phyloP scores from a whole-genome alignment of 2,797 vertebrate genomes.

The Neostethus bicornis region DNA sequence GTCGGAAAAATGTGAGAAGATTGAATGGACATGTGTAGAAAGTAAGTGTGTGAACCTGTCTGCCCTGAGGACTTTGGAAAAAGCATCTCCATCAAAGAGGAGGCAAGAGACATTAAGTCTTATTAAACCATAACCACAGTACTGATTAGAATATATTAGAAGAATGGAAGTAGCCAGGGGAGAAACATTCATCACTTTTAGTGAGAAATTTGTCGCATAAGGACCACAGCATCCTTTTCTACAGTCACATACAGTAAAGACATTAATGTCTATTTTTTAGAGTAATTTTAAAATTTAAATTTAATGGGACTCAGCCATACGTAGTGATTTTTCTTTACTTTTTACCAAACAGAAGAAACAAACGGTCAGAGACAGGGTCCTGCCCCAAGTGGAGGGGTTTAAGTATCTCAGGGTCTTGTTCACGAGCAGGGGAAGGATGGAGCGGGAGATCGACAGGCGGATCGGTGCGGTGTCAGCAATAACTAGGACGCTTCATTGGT shows the following conservation, averaged over 20 bases:
- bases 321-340: not conserved
- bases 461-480: too few species aligned
- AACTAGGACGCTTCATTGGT: too few species aligned
- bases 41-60: slow-evolving; percentile 24
- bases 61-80: slow-evolving; percentile 42
- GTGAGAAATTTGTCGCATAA: slow-evolving; percentile 17
- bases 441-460: too few species aligned
- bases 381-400: too few species aligned
- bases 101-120: slow-evolving; percentile 39
- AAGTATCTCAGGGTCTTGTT: too few species aligned
- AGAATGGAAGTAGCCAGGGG: slow-evolving; percentile 15
- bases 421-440: too few species aligned
- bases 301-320: not conserved
- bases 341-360: not conserved
- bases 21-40: slow-evolving; percentile 19
- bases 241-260: slow-evolving; percentile 8
- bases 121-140: slow-evolving; percentile 34
- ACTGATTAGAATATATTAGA: slow-evolving; percentile 53
- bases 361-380: too few species aligned
- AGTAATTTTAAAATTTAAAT: not conserved
- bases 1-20: slow-evolving; percentile 18
- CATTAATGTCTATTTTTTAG: not conserved
- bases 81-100: slow-evolving; percentile 32
- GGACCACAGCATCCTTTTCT: slow-evolving; percentile 20
- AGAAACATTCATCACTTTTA: slow-evolving; percentile 11